Percentiles rank a stretch among this genome's conserved stretches.
These are phyloP conservation scores for Tiliacea citrago DNA, from an alignment of 2,888 invertebrate species.

Conservation along the genomic window DNA sequence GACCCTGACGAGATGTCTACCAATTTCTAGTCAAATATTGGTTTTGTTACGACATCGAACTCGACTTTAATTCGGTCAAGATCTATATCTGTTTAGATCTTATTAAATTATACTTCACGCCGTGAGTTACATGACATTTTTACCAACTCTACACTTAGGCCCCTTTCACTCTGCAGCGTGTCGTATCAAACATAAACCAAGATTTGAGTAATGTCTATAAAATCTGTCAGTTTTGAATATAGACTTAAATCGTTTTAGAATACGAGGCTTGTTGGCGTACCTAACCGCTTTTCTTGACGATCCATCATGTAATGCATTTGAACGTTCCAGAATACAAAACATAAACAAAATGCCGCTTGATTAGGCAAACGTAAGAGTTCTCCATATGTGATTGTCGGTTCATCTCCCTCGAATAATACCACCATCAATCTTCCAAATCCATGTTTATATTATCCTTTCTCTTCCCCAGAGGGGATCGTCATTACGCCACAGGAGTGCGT, in stretches of 20 bases:
- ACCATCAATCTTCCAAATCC: slow-evolving; percentile 70
- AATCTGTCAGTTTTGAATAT: neutral
- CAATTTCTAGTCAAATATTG: slow-evolving; percentile 27
- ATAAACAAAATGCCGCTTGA: slow-evolving; percentile 52
- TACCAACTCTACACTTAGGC: neutral
- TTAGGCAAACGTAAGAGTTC: slow-evolving; percentile 57
- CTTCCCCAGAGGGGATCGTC: slow-evolving; percentile 56
- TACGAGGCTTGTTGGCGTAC: neutral
- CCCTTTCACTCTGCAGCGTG: too few relatives aligned
- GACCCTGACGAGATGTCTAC: neutral
- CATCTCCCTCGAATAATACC: slow-evolving; percentile 67
- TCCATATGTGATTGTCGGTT: slow-evolving; percentile 66
- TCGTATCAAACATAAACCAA: neutral
- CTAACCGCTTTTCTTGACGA: slow-evolving; percentile 2
- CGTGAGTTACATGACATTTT: neutral
- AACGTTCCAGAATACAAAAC: slow-evolving; percentile 5
- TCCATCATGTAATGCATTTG: slow-evolving; percentile 21
- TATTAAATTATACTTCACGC: neutral
- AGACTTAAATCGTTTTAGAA: neutral
- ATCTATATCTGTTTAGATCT: neutral
- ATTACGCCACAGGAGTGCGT: slow-evolving; percentile 43
- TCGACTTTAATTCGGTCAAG: neutral
- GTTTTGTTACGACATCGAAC: slow-evolving; percentile 11
- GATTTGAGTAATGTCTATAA: neutral
- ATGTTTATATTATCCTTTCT: slow-evolving; percentile 68